These are phyloP conservation scores for Tachina fera DNA, from an alignment of 2,888 invertebrate genomes.

Conservation along the genomic window DNA sequence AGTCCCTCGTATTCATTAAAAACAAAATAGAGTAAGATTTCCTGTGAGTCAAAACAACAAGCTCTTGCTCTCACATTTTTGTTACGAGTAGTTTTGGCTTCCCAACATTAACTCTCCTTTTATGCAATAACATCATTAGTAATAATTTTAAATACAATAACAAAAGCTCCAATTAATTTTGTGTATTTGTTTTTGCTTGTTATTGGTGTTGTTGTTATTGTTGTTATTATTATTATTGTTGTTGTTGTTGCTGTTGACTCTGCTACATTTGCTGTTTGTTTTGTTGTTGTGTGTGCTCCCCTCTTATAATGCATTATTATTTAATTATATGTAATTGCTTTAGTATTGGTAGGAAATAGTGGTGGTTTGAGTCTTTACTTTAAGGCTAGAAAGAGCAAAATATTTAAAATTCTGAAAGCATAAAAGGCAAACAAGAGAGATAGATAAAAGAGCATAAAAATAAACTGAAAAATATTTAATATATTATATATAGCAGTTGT, in stretches of 20 bases:
- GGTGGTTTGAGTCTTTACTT: constrained; percentile 67
- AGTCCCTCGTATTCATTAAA: constrained; percentile 6
- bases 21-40: constrained; percentile 41
- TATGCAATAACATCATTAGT: constrained; percentile 62
- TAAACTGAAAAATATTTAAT: not conserved
- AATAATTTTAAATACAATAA: constrained; percentile 65
- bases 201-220: constrained; percentile 18
- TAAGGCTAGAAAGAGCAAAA: constrained; percentile 60
- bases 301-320: constrained; percentile 69
- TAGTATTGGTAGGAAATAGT: constrained; percentile 60
- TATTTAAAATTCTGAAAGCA: not conserved
- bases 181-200: constrained; percentile 9
- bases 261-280: not conserved
- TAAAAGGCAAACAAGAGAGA: constrained; percentile 41
- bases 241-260: not conserved
- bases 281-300: constrained; percentile 46
- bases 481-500: not conserved
- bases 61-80: constrained; percentile 34
- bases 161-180: constrained; percentile 70
- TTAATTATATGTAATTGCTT: constrained; percentile 65
- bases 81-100: not conserved
- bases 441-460: constrained; percentile 21
- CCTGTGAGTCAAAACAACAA: constrained; percentile 33
- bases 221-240: not conserved
- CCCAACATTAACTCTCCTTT: constrained; percentile 53